Percentiles rank a stretch among this genome's conserved stretches.
These are phyloP conservation scores for Pomacea maculata DNA, from an alignment of 1,140 invertebrate genomes.

Conservation along the genomic window DNA sequence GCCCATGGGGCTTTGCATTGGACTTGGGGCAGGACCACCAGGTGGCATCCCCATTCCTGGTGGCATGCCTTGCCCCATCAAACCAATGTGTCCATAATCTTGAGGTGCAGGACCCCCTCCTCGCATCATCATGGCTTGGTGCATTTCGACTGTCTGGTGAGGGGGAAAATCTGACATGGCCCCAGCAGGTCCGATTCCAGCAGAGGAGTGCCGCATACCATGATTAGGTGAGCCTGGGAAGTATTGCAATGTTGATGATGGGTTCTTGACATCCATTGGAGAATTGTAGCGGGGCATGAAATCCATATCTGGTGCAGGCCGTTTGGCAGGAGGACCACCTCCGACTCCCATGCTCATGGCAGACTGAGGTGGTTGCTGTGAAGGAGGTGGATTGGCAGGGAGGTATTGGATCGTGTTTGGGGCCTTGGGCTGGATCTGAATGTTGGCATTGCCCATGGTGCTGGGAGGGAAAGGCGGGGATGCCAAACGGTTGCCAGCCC, in stretches of 20 bases:
- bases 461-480: conserved; percentile 43
- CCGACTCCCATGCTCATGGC: background rate
- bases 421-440: conserved; percentile 89
- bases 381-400: conserved; percentile 73
- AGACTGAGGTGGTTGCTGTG: conserved; percentile 55
- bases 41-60: conserved; percentile 39
- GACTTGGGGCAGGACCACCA: conserved; percentile 23
- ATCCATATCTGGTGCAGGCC: conserved; percentile 80
- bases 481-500: conserved; percentile 5
- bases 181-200: conserved; percentile 57
- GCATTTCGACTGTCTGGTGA: conserved; percentile 46
- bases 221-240: conserved; percentile 41
- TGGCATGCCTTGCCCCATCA: conserved; percentile 32
- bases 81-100: conserved; percentile 12
- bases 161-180: conserved; percentile 46
- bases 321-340: conserved; percentile 11
- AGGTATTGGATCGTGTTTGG: conserved; percentile 98
- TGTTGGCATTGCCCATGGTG: conserved; percentile 63
- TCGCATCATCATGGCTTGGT: conserved; percentile 47
- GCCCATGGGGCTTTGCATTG: conserved; percentile 30
- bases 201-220: conserved; percentile 38
- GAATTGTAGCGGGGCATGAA: conserved; percentile 86
- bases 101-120: conserved; percentile 41
- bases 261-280: conserved; percentile 76
- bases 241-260: conserved; percentile 78